Percentiles rank a stretch among this genome's conserved stretches.
Evolutionary conservation across 2,113 vertebrate genomes (phyloP).

Genomic region (Tor tambroides): DNA sequence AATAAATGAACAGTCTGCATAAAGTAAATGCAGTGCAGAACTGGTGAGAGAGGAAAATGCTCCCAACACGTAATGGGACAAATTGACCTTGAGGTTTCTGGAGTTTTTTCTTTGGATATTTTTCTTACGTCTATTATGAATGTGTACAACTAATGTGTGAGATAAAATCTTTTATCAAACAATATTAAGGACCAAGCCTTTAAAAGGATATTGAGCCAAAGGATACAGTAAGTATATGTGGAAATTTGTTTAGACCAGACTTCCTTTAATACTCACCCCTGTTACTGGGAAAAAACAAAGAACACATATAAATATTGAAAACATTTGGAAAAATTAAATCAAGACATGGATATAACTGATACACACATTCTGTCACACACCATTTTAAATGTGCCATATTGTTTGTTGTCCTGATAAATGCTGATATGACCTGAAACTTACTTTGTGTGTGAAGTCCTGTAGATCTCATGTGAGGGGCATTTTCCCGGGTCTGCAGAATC

Average conservation of each 20-base stretch:
- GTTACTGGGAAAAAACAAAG: constrained; percentile 75
- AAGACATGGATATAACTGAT: neutral
- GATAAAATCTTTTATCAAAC: neutral
- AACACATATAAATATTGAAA: constrained; percentile 60
- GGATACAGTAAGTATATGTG: constrained; percentile 77
- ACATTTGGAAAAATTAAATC: neutral
- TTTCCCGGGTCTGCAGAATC: constrained; percentile 80
- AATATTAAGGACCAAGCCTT: constrained; percentile 55
- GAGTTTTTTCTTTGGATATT: neutral
- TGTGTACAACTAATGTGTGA: neutral
- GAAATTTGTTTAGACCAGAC: constrained; percentile 78
- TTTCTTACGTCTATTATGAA: neutral
- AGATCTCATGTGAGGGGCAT: constrained; percentile 77
- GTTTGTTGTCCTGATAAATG: neutral
- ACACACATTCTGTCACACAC: neutral
- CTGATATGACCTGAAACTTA: constrained; percentile 48
- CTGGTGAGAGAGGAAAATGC: neutral
- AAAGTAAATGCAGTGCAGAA: neutral
- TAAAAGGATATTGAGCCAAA: constrained; percentile 79
- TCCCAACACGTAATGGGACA: constrained; percentile 65
- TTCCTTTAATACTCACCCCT: constrained; percentile 86
- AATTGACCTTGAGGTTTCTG: neutral
- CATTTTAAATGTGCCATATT: neutral
- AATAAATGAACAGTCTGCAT: constrained; percentile 18
- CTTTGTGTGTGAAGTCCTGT: constrained; percentile 80